Evolutionary conservation across 2,888 invertebrate genomes (phyloP), one percentile per base, ranked within the genome.

Genomic region (Ptilodon capucinus): DNA sequence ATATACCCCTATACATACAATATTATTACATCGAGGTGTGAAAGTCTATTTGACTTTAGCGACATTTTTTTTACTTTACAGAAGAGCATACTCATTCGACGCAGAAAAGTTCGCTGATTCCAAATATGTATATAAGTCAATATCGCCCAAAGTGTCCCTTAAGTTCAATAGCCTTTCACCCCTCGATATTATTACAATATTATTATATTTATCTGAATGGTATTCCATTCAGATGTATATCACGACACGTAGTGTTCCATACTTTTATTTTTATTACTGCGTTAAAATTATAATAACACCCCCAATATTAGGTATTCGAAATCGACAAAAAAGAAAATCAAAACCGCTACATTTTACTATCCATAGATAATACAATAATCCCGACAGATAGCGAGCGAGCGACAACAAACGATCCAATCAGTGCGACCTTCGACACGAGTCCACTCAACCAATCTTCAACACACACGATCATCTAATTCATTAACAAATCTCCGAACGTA

Each of bases 391-490:
- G 5, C 25, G 40, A 46, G 41, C 34, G 28, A 57, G 51, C 47
- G 71, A 74, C 77, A 78, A 84, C 80, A 85, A 84, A 80, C 72
- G 74, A 64, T 57, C 67, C 63, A 76, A 75, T 76, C 73, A 62
- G 57, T 42, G 52, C 72, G 79, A 76, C 84, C 84, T 86, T 86
- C 79, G 74, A 69, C 72, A 74, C 64, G 46, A 57, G 53, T 54
- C 54, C 59, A 60, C 64, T 69, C 65, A 72, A 74, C 70, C 74
- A 55, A 75, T 75, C 71, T 71, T 52, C 60, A 58, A 58, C 61
- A 68, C n/a, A 62, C 70, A 62, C 56, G 56, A 59, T 60, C 64
- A 63, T 60, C 65, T 67, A 76, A 78, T 79, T 79, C 74, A 77
- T 74, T 74, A 79, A 68, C 66, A 74, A 75, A 77, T 61, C 66